Conservation (phyloP, 2,113 vertebrate species). For the Python bivittatus region DNA sequence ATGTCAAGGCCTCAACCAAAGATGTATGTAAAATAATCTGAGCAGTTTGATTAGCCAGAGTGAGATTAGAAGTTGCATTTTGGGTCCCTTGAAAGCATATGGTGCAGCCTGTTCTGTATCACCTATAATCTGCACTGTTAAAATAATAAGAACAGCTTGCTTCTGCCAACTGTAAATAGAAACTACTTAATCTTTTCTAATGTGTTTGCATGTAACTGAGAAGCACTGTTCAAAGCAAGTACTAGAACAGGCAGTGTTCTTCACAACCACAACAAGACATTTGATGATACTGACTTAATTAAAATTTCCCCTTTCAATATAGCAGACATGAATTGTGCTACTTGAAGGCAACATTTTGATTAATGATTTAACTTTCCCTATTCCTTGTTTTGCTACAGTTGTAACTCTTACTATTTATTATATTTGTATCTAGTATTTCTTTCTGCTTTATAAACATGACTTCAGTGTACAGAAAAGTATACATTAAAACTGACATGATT, state of each 20-base stretch:
- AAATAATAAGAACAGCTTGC: slow-evolving; percentile 54
- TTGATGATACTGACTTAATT: slow-evolving; percentile 60
- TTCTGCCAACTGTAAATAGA: slow-evolving; percentile 65
- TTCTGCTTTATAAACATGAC: slow-evolving; percentile 19
- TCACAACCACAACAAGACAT: slow-evolving; percentile 51
- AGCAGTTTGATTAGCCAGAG: slow-evolving; percentile 94
- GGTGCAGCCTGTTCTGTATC: slow-evolving; percentile 75
- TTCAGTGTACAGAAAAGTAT: slow-evolving; percentile 37
- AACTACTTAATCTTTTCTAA: slow-evolving; percentile 68
- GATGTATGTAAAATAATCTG: slow-evolving; percentile 99
- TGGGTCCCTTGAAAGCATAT: slow-evolving; percentile 82
- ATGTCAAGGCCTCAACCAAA: slow-evolving; percentile 97
- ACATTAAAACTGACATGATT: slow-evolving; percentile 34
- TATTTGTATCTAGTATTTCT: background rate
- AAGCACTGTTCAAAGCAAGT: slow-evolving; percentile 40
- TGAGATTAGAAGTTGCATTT: slow-evolving; percentile 89
- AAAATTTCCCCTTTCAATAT: slow-evolving; percentile 47
- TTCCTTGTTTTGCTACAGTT: slow-evolving; percentile 23
- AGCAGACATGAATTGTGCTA: slow-evolving; percentile 37
- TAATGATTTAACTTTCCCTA: slow-evolving; percentile 25
- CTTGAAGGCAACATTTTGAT: background rate
- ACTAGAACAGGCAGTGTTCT: slow-evolving; percentile 56
- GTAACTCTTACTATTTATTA: slow-evolving; percentile 20
- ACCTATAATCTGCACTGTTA: slow-evolving; percentile 66
- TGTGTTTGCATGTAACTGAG: slow-evolving; percentile 68